Conservation (phyloP, 1,140 invertebrate species). For the Eumeta japonica region DNA sequence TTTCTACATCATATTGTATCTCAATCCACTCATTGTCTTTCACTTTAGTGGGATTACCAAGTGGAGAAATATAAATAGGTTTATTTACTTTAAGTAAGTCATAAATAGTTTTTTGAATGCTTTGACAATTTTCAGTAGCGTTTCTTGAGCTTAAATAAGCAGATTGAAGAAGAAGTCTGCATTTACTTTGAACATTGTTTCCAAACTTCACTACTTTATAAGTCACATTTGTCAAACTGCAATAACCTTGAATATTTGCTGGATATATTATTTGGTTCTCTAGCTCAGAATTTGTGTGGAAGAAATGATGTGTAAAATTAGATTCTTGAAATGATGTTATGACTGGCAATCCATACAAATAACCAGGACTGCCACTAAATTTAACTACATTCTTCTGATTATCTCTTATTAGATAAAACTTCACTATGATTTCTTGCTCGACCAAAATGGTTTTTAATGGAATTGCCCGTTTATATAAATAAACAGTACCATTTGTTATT, state of each 20-base stretch:
- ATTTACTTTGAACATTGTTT: slow-evolving; percentile 30
- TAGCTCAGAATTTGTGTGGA: slow-evolving; percentile 13
- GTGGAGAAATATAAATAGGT: slow-evolving; percentile 25
- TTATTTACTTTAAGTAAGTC: slow-evolving; percentile 18
- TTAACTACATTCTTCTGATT: slow-evolving; percentile 21
- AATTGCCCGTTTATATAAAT: slow-evolving; percentile 23
- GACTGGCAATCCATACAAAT: slow-evolving; percentile 25
- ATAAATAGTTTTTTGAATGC: slow-evolving; percentile 24
- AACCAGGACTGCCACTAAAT: slow-evolving; percentile 40
- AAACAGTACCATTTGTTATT: slow-evolving; percentile 29
- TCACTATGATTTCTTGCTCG: slow-evolving; percentile 29
- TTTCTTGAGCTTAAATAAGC: slow-evolving; percentile 15
- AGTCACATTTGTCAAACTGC: slow-evolving; percentile 19
- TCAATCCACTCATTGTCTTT: slow-evolving; percentile 29
- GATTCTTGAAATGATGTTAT: slow-evolving; percentile 23
- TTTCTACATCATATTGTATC: slow-evolving; percentile 10
- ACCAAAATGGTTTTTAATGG: slow-evolving; percentile 16
- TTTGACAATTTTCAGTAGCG: slow-evolving; percentile 20
- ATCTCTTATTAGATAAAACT: slow-evolving; percentile 29
- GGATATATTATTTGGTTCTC: slow-evolving; percentile 20
- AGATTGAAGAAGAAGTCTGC: slow-evolving; percentile 17
- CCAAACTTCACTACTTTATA: slow-evolving; percentile 30
- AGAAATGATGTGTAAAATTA: slow-evolving; percentile 36
- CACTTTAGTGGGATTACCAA: slow-evolving; percentile 27
- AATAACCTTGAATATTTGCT: slow-evolving; percentile 26